Percentiles rank a stretch among this genome's conserved stretches.
These are phyloP conservation scores for Abramis brama DNA, from an alignment of 2,113 vertebrate species.

Conservation along the genomic window DNA sequence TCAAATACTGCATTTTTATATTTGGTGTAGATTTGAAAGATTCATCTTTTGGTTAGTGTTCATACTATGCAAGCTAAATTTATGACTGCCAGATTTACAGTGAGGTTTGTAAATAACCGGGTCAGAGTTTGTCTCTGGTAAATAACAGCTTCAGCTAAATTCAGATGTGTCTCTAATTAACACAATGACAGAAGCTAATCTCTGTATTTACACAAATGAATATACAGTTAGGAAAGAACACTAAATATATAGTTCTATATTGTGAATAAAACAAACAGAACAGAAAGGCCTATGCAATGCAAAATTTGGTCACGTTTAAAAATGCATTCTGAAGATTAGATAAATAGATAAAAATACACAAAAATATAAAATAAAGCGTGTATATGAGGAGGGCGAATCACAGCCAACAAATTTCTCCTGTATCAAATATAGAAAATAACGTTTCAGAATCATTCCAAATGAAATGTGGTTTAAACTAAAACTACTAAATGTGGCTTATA, in stretches of 20 bases:
- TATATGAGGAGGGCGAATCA: neutral
- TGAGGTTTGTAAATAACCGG: constrained; percentile 35
- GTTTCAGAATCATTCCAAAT: neutral
- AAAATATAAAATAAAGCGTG: neutral
- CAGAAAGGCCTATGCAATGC: neutral
- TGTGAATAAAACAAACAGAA: constrained; percentile 3
- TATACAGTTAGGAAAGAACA: neutral
- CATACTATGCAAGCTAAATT: constrained; percentile 27
- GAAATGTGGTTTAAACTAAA: too few relatives aligned
- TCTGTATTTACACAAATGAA: neutral
- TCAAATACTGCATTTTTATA: neutral
- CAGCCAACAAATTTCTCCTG: neutral
- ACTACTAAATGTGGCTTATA: neutral
- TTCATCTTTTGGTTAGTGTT: constrained; percentile 32
- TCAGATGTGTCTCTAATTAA: constrained; percentile 18
- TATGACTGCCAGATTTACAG: constrained; percentile 40
- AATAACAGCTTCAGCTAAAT: constrained; percentile 44
- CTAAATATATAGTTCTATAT: neutral
- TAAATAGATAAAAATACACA: neutral
- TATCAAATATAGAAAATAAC: neutral
- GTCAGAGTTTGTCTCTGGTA: constrained; percentile 39
- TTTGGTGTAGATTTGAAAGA: constrained; percentile 6
- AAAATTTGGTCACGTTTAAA: neutral
- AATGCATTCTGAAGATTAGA: neutral
- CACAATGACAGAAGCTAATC: neutral